phyloP scores from a whole-genome alignment of 2,113 vertebrate genomes.

The Circaetus cinerascens region DNA sequence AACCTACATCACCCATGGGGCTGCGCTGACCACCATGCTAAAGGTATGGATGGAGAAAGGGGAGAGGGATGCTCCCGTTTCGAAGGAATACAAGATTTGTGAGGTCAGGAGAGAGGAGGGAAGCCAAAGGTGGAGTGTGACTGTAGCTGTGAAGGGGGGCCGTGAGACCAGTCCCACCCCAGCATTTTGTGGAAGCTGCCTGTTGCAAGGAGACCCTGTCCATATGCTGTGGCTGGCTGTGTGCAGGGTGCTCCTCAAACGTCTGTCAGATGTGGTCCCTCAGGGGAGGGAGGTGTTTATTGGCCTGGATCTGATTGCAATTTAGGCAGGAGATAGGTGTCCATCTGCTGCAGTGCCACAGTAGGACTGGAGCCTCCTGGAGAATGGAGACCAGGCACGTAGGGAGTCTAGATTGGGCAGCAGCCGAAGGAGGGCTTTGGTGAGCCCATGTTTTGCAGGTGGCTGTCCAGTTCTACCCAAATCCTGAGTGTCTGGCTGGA shows the following conservation, averaged over 20 bases:
- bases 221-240: not conserved
- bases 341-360: not conserved
- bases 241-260: not conserved
- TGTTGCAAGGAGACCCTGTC: not conserved
- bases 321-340: not conserved
- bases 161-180: not conserved
- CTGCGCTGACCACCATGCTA: not conserved
- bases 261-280: not conserved
- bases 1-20: rapidly evolving
- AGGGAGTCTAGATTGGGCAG: not conserved
- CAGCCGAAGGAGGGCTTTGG: not conserved
- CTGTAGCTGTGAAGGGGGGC: not conserved
- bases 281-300: not conserved
- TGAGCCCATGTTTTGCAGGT: not conserved
- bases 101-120: not conserved
- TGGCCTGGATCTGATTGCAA: not conserved
- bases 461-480: not conserved
- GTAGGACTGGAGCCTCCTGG: not conserved
- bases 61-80: not conserved
- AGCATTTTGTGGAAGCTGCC: not conserved
- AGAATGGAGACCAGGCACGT: rapidly evolving
- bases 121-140: not conserved
- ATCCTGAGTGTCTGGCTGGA: not conserved
- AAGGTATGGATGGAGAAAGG: not conserved
- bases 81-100: not conserved